These are phyloP conservation scores for Tenrec ecaudatus DNA, from an alignment of 2,113 vertebrate species.

Conservation along the genomic window DNA sequence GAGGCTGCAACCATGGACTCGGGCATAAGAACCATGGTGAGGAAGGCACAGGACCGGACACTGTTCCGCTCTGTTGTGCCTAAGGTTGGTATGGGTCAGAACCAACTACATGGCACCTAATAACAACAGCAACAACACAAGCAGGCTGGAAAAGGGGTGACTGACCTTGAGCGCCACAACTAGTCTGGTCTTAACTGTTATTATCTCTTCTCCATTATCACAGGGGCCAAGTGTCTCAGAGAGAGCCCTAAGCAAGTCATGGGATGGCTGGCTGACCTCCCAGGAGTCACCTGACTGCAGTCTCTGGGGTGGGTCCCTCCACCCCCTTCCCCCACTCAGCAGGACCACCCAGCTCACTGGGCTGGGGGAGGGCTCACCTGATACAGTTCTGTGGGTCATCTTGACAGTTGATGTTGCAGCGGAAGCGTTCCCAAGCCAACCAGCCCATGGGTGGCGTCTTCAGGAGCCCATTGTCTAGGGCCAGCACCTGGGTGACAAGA, in stretches of 20 bases:
- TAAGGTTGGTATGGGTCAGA: too few relatives aligned
- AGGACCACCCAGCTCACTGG: background rate
- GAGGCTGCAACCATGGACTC: too few relatives aligned
- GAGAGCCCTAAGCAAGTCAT: background rate
- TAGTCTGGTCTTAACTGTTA: too few relatives aligned
- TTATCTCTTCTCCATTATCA: background rate
- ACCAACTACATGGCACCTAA: too few relatives aligned
- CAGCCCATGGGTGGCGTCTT: slow-evolving; percentile 96
- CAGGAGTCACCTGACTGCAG: background rate
- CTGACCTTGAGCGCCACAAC: too few relatives aligned
- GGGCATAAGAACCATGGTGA: too few relatives aligned
- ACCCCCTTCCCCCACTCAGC: background rate
- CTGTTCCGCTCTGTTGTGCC: too few relatives aligned
- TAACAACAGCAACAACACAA: too few relatives aligned
- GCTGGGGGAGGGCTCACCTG: slow-evolving; percentile 84
- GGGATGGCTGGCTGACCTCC: background rate
- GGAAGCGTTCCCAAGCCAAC: slow-evolving; percentile 96
- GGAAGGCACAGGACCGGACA: too few relatives aligned
- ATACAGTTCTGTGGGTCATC: slow-evolving; percentile 94
- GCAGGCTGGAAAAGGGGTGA: too few relatives aligned
- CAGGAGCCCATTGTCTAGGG: slow-evolving; percentile 94
- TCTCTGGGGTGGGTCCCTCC: background rate
- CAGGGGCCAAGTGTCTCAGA: background rate
- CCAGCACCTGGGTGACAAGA: slow-evolving; percentile 73
- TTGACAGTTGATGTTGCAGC: slow-evolving; percentile 92